Conservation (phyloP, 2,888 invertebrate species). For the Pristionchus mayeri region DNA sequence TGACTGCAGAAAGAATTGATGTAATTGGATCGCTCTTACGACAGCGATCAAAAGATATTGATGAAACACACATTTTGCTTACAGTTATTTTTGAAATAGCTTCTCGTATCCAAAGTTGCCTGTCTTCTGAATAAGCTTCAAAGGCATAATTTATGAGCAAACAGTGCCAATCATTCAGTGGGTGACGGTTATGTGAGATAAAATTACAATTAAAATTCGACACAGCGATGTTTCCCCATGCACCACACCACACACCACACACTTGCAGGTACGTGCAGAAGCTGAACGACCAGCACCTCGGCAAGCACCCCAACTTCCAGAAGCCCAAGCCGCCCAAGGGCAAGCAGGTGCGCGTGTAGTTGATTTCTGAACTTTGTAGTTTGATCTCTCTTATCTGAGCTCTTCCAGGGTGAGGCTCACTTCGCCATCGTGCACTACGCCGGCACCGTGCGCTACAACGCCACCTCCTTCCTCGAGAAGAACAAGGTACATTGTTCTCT, state of each 20-base stretch:
- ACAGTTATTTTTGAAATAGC: not conserved
- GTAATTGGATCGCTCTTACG: not conserved
- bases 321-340: constrained; percentile 85
- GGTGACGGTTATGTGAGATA: too few species aligned
- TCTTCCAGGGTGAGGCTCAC: constrained; percentile 87
- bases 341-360: constrained; percentile 79
- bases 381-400: not conserved
- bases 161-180: too few species aligned
- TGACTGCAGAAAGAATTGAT: constrained; percentile 76
- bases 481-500: constrained; percentile 77
- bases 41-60: not conserved
- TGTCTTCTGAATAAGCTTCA: too few species aligned
- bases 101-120: too few species aligned
- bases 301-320: constrained; percentile 94
- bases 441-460: constrained; percentile 86
- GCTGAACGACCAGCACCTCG: constrained; percentile 96
- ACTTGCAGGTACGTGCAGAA: constrained; percentile 88
- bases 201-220: too few species aligned
- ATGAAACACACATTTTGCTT: not conserved
- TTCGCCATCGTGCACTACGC: constrained; percentile 99
- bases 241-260: not conserved
- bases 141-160: too few species aligned
- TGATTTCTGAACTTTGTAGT: constrained; percentile 9
- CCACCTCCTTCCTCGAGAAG: constrained; percentile 79
- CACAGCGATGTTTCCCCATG: too few species aligned